These are phyloP conservation scores for Bombyx mori DNA, from an alignment of 1,140 invertebrate species.

Conservation along the genomic window ASM3026992v2 NC_085121.1:6809001-6809500, in stretches of 20 bases:
- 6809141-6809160: constrained; percentile 50
- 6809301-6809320: constrained; percentile 45
- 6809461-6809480: constrained; percentile 36
- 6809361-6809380: constrained; percentile 61
- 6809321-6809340: constrained; percentile 60
- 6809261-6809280: constrained; percentile 67
- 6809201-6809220: constrained; percentile 57
- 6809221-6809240: constrained; percentile 58
- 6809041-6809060: constrained; percentile 98
- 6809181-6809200: constrained; percentile 49
- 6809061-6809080: constrained; percentile 97
- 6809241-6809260: constrained; percentile 71
- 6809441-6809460: constrained; percentile 60
- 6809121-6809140: constrained; percentile 44
- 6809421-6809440: constrained; percentile 56
- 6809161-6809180: constrained; percentile 52
- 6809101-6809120: constrained; percentile 32
- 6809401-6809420: constrained; percentile 68
- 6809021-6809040: constrained; percentile 90
- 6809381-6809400: constrained; percentile 66
- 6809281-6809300: constrained; percentile 52
- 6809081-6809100: constrained; percentile 89
- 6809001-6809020: too few species aligned
- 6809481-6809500: constrained; percentile 46
- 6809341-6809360: constrained; percentile 58